Conservation (phyloP, 2,888 invertebrate species). For the Elmis aenea region DNA sequence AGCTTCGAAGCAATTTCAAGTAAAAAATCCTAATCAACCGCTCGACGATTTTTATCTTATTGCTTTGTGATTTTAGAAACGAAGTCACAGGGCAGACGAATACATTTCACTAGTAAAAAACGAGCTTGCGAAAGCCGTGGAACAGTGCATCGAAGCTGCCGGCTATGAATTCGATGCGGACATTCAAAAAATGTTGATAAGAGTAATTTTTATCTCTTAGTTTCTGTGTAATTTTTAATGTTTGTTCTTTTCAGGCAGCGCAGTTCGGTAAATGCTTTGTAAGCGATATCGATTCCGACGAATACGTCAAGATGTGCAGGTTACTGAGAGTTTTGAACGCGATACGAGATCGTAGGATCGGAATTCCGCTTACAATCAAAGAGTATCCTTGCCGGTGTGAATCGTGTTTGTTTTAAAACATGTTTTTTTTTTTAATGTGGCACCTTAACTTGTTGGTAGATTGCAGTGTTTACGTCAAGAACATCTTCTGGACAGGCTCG, state of each 20-base stretch:
- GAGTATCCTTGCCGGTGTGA: too few relatives aligned
- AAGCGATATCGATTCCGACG: conserved; percentile 65
- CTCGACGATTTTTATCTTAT: too few relatives aligned
- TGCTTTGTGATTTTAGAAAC: conserved; percentile 59
- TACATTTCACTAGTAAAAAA: conserved; percentile 84
- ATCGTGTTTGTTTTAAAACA: conserved; percentile 50
- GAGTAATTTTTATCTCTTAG: conserved; percentile 49
- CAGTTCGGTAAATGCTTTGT: conserved; percentile 94
- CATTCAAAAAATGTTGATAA: conserved; percentile 83
- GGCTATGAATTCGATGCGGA: conserved; percentile 83
- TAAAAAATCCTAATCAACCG: too few relatives aligned
- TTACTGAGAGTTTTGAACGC: conserved; percentile 87
- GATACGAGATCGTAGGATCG: conserved; percentile 76
- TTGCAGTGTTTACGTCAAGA: conserved; percentile 65
- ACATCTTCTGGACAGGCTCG: conserved; percentile 79
- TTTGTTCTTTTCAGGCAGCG: conserved; percentile 61
- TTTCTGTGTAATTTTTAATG: conserved; percentile 4
- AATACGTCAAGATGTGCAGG: conserved; percentile 82
- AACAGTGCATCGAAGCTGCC: conserved; percentile 89
- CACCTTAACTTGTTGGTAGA: conserved; percentile 46
- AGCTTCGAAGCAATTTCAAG: conserved; percentile 83
- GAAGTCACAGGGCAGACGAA: conserved; percentile 89
- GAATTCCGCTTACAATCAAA: conserved; percentile 82
- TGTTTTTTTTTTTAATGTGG: conserved; percentile 2
- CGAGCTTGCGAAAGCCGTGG: conserved; percentile 74